Evolutionary conservation across 2,113 vertebrate species (phyloP), one percentile per base, ranked within the genome.

Genomic region (Barnardius zonarius): DNA sequence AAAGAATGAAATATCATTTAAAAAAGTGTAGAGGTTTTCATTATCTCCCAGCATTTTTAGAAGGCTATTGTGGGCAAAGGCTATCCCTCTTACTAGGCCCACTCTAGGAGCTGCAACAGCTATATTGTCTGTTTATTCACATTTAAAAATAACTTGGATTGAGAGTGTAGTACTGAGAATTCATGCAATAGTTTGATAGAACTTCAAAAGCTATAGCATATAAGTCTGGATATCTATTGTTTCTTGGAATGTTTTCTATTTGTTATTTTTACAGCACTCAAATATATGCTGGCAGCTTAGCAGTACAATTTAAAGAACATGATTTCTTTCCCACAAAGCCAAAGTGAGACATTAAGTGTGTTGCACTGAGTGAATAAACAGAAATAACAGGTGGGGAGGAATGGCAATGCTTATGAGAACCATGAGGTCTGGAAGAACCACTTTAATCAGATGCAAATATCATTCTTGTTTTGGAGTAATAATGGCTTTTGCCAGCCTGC

Each of bases 1-100:
- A 64, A 79, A 89, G 84, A 88, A 93, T 54, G 43, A 90, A 92
- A 87, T 46, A 18, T 44, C 73, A 66, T 96, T 95, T 93, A 16
- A 5, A 74, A 81, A 91, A 89, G 22, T 68, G 69, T 43, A 31
- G 25, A 70, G 31, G 35, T 64, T 92, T 90, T 93, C 52, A 46
- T 92, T 91, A 72, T 90, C 39, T 86, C 49, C 46, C 57, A 86
- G 61, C 13, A 43, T 59, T 92, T 78, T 83, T 63, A 77, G 85
- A 74, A 92, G 57, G 57, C 54, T 85, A 51, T 70, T 76, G 76
- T 17, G 33, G 52, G 16, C 28, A 73, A 92, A 90, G 89, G 8
- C n/a, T 83, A 30, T 67, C 24, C 30, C 33, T 68, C 1, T 1
- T 79, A 57, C 46, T 48, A 2, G 13, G 59, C 22, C 33, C 11